Percentiles rank a stretch among this genome's conserved stretches.
phyloP scores from a whole-genome alignment of 1,140 invertebrate species.

The Zaprionus africanus region DNA sequence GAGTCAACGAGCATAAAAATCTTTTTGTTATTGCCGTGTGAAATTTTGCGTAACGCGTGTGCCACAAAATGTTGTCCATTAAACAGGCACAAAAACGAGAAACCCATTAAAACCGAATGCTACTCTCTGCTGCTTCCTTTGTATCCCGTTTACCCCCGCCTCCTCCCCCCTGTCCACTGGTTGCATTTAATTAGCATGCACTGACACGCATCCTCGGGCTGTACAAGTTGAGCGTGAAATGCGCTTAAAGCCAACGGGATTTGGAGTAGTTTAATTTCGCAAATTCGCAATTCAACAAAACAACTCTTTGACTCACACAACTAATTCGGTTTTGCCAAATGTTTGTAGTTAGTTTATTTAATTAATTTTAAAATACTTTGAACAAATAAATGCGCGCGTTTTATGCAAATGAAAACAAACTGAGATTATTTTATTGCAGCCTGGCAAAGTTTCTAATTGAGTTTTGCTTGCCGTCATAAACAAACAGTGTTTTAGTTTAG shows the following conservation, averaged over 20 bases:
- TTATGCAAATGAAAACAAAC: too few species aligned
- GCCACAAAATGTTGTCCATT: constrained; percentile 23
- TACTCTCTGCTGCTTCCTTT: not conserved
- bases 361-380: constrained; percentile 6
- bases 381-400: not conserved
- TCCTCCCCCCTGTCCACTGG: not conserved
- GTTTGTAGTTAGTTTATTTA: not conserved
- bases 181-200: constrained; percentile 46
- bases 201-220: not conserved
- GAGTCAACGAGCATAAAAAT: constrained; percentile 28
- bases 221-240: not conserved
- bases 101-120: constrained; percentile 11
- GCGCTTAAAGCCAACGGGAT: constrained; percentile 3
- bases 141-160: not conserved
- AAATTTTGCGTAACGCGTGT: constrained; percentile 5
- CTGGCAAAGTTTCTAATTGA: not conserved
- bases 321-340: not conserved
- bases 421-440: not conserved
- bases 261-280: not conserved
- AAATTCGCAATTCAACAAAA: not conserved
- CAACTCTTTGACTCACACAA: not conserved
- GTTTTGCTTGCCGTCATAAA: not conserved
- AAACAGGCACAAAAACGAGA: constrained; percentile 10
- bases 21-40: constrained; percentile 16
- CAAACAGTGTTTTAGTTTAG: not conserved